Evolutionary conservation across 2,888 invertebrate species (phyloP), one percentile per base, ranked within the genome.

Genomic region (Acanthococcus lagerstroemiae): DNA sequence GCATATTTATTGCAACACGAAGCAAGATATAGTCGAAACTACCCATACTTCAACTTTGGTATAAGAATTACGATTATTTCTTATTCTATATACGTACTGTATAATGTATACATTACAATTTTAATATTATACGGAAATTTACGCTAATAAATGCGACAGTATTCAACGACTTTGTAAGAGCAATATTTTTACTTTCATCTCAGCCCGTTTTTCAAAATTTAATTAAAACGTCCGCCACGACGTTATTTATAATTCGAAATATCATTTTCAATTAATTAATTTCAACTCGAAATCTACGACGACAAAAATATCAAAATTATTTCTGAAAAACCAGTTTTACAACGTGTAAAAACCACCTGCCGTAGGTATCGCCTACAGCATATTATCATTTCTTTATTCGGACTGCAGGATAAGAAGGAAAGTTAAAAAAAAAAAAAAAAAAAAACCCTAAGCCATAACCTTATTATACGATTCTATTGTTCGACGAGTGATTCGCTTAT

Each of bases 391-490:
- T 55, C 55, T 65, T 65, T 45, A 55, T 55, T 50, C 24, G 27
- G 48, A 46, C 37, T 37, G 44, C 27, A 37, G 15, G 9, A 26
- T 37, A 50, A 52, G 24, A 30, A 65, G 44, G 2, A 54, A 65
- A 21, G 25, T 44, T 26, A 57, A 48, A 57, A 17, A 37, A 67
- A 24, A 44, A 5, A 52, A 30, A 37, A 27, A 44, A 24, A 67
- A 52, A 57, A 52, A 60, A 58, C 44, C 46, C 17, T 24, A 55
- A 65, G 25, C 55, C 45, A 37, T 55, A 65, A 55, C 52, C 65
- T 65, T 55, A 65, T 65, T 65, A 55, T 55, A 61, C 27, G 52
- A 61, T 61, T 61, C 61, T 61, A 61, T 61, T 61, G 61, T 61
- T 61, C 61, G 52, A 46, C 61, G 61, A 61, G 61, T 61, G 61